Base-by-base conservation (phyloP, 2,888 invertebrate genomes). In the Drosophila fulvimacula region DNA sequence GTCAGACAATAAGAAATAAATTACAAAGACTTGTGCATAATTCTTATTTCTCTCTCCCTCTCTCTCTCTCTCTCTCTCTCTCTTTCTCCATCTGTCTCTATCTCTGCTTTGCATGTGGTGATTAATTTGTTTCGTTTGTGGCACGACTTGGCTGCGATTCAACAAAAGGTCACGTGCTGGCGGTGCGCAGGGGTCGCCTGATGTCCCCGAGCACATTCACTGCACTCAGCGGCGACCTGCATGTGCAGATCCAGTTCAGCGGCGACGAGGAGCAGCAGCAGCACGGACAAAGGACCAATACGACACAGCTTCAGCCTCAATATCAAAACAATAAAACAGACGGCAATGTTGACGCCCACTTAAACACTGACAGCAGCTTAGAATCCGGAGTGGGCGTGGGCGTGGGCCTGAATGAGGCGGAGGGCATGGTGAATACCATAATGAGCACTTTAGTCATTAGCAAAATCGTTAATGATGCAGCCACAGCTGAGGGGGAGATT, bases 201-300 rank as follows among this genome's bases (percentile, higher is more conserved):
- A 94, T 95, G 90, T 94, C 96, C 82, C 96, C 96, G n/a, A 94
- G 95, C 76, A 94, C 95, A 51, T 95, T 96, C 91, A 95, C 95
- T 68, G 96, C 96, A 34, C 93, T 97, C 81, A 96, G 96, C 79
- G 96, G 96, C 76, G 96, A 97, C 92, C 94, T 97, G 68, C 95
- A 95, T 91, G 94, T 97, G 79, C 94, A 94, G 91, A 94, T 96
- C 82, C 94, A 93, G 90, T 91, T 91, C 82, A 88, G 75, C 69
- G 73, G 64, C 19, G 72, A 76, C 21, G 76, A 84, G 49, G 68
- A 68, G 51, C 69, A 42, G 5, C 51, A 39, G 41, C 70, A 42
- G 3, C 51, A 42, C 13, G 62, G 15, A 38, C 63, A 44, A 10
- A 51, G 30, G 15, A 57, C 24, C 58, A 51, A 49, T 62, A 36